Conservation (phyloP, 2,113 vertebrate genomes). For the Camelus bactrianus region DNA sequence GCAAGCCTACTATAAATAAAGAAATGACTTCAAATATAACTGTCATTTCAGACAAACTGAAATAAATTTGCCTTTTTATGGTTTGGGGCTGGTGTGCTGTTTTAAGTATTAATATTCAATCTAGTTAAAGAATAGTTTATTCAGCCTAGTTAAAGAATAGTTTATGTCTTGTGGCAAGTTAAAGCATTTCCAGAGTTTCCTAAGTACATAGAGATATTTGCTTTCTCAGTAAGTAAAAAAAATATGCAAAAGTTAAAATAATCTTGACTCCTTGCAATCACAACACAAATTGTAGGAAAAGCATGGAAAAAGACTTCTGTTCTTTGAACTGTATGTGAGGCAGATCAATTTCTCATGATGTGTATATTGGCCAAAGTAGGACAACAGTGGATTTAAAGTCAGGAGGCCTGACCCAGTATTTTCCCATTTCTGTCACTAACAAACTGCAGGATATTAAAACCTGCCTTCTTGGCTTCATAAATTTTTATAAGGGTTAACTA, state of each 20-base stretch:
- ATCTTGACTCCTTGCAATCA: not conserved
- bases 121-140: constrained; percentile 28
- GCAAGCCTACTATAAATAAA: not conserved
- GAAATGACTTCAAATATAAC: not conserved
- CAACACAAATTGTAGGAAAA: constrained; percentile 9
- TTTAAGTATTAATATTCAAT: constrained; percentile 32
- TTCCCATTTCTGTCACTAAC: not conserved
- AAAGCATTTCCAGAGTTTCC: constrained; percentile 53
- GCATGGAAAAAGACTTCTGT: not conserved
- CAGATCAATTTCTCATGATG: not conserved
- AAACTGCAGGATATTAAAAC: not conserved
- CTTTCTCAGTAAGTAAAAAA: constrained; percentile 43
- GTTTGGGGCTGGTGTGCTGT: not conserved
- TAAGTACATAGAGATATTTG: constrained; percentile 38
- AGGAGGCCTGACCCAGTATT: not conserved
- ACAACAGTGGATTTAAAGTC: not conserved
- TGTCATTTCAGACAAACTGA: not conserved
- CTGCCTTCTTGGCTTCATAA: not conserved
- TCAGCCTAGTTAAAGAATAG: not conserved
- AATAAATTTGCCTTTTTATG: not conserved
- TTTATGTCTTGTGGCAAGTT: not conserved
- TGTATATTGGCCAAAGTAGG: not conserved
- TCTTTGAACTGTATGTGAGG: not conserved
- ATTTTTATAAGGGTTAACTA: constrained; percentile 6
- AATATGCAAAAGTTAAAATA: not conserved